Percentiles rank a stretch among this genome's conserved stretches.
Evolutionary conservation across 2,113 vertebrate species (phyloP).

Genomic region (Stegostoma tigrinum): DNA sequence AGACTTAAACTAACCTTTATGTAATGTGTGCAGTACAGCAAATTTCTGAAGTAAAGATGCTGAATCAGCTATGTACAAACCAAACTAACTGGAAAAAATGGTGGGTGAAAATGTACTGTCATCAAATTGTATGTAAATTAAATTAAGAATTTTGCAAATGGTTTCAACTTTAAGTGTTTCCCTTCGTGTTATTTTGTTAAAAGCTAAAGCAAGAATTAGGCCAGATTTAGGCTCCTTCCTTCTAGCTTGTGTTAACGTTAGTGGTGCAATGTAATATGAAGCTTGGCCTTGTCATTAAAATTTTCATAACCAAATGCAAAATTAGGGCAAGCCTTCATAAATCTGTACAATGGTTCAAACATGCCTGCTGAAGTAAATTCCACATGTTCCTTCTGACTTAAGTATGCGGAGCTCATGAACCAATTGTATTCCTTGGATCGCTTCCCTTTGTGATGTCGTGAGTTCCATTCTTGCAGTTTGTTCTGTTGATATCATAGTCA

Average conservation of each 20-base stretch:
- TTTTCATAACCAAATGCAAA: background rate
- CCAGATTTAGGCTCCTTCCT: background rate
- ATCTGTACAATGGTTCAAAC: background rate
- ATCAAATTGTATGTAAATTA: background rate
- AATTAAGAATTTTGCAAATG: background rate
- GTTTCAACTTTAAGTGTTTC: background rate
- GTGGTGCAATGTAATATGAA: background rate
- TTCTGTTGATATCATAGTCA: background rate
- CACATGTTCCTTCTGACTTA: background rate
- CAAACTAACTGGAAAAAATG: background rate
- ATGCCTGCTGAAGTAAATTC: background rate
- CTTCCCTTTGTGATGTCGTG: background rate
- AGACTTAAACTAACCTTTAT: background rate
- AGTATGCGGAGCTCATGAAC: background rate
- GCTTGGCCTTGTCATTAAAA: background rate
- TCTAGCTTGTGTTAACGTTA: background rate
- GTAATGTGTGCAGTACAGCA: background rate
- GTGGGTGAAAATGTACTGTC: background rate
- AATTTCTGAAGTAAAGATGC: background rate
- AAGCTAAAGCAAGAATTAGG: background rate
- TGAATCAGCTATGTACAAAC: background rate
- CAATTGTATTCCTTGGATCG: background rate
- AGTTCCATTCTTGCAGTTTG: conserved; percentile 11
- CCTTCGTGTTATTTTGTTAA: background rate
- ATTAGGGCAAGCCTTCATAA: background rate